Conservation (phyloP, 2,888 invertebrate species). For the Catocala nupta region DNA sequence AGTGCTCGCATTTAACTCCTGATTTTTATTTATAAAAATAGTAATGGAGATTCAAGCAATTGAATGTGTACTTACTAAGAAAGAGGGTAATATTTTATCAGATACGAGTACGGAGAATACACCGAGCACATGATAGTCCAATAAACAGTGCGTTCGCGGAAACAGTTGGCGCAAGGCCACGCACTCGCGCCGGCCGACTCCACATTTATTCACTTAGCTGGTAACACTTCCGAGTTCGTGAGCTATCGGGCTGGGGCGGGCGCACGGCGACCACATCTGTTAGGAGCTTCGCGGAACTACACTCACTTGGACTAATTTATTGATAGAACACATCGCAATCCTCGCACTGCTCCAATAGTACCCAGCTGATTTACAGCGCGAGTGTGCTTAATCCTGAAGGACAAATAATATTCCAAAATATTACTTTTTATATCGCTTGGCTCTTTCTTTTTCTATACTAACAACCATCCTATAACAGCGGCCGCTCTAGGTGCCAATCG, state of each 20-base stretch:
- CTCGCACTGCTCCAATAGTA: too few species aligned
- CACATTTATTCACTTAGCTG: constrained; percentile 26
- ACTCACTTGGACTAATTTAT: constrained; percentile 7
- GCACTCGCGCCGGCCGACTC: constrained; percentile 14
- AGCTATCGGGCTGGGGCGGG: constrained; percentile 11
- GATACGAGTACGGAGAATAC: constrained; percentile 10
- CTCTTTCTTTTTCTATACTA: too few species aligned
- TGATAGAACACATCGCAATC: background rate
- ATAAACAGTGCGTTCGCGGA: constrained; percentile 35
- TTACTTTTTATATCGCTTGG: too few species aligned
- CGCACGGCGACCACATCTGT: constrained; percentile 1
- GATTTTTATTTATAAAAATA: too few species aligned
- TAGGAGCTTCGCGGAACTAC: constrained; percentile 24
- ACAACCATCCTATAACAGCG: too few species aligned
- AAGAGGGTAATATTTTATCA: too few species aligned
- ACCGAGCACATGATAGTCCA: constrained; percentile 7
- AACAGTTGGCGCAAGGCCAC: constrained; percentile 43
- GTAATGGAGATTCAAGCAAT: too few species aligned
- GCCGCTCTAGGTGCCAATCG: too few species aligned
- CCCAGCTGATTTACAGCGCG: background rate
- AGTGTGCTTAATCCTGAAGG: too few species aligned
- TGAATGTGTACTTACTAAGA: too few species aligned
- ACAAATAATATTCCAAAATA: too few species aligned
- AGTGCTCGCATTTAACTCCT: too few species aligned
- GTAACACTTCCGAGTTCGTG: constrained; percentile 40